These are phyloP conservation scores for Hassar affinis DNA, from an alignment of 2,113 vertebrate genomes.

Conservation along the genomic window DNA sequence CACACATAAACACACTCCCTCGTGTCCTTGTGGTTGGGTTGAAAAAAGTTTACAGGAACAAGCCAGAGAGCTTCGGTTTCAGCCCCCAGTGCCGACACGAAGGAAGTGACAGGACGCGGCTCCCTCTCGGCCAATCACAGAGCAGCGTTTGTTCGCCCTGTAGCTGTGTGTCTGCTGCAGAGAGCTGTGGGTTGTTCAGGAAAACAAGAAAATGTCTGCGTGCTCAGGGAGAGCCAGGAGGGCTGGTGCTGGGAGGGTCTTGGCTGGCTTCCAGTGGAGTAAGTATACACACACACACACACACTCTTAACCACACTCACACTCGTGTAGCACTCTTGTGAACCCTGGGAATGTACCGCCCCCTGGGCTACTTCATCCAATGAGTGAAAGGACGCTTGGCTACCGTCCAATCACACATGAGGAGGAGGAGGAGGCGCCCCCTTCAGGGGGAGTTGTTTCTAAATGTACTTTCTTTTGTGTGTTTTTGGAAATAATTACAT, in stretches of 20 bases:
- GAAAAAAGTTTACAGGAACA: neutral
- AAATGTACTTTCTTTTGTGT: too few species aligned
- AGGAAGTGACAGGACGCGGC: constrained; percentile 33
- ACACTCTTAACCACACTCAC: neutral
- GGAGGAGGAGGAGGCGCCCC: neutral
- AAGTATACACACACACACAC: neutral
- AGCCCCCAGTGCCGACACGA: constrained; percentile 8
- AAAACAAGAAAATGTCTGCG: constrained; percentile 21
- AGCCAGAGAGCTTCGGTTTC: neutral
- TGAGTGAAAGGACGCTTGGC: neutral
- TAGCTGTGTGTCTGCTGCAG: neutral
- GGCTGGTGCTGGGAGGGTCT: constrained; percentile 18
- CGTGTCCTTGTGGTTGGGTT: neutral
- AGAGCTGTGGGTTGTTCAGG: neutral
- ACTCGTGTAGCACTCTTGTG: neutral
- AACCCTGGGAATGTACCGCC: neutral
- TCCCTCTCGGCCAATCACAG: constrained; percentile 42
- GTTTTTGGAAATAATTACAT: too few species aligned
- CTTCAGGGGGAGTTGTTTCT: neutral
- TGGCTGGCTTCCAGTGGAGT: constrained; percentile 4
- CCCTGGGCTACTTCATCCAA: neutral
- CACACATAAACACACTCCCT: neutral
- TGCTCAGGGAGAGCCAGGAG: neutral
- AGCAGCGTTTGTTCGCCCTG: constrained; percentile 14
- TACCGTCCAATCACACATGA: constrained; percentile 1